A percentile compares a stretch with the other conserved stretches of the same genome.
Evolutionary conservation across 2,113 vertebrate species (phyloP).

Genomic region (Pseudopipra pipra): DNA sequence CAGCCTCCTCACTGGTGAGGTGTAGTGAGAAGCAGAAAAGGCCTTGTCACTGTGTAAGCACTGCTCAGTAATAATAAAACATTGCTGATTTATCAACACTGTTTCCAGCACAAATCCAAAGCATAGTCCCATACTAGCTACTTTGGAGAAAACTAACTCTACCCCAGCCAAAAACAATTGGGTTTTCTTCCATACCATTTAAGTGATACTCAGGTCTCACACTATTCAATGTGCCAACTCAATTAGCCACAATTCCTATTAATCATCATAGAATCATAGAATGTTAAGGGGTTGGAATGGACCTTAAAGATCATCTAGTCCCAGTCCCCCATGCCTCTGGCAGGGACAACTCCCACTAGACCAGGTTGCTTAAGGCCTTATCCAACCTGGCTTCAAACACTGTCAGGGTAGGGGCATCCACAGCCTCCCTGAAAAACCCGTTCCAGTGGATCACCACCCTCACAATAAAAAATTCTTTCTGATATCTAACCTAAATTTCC

Average conservation of each 20-base stretch:
- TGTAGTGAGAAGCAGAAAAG: neutral
- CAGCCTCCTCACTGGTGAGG: neutral
- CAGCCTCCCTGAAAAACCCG: neutral
- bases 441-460: neutral
- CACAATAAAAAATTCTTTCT: neutral
- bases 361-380: neutral
- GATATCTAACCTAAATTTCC: neutral
- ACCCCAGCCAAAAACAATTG: neutral
- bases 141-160: neutral
- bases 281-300: neutral
- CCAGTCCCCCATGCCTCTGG: neutral
- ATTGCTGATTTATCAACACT: neutral
- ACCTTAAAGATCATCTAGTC: neutral
- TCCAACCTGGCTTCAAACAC: accelerated
- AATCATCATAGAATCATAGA: neutral
- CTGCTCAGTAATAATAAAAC: neutral
- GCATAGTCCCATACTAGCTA: neutral
- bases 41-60: neutral
- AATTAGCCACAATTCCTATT: neutral
- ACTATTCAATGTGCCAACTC: too few species aligned
- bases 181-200: neutral
- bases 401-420: neutral
- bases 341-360: neutral
- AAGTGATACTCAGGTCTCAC: neutral
- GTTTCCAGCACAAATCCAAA: neutral